Evolutionary conservation across 2,797 vertebrate species (phyloP).

Genomic region (Periophthalmus magnuspinnatus): DNA sequence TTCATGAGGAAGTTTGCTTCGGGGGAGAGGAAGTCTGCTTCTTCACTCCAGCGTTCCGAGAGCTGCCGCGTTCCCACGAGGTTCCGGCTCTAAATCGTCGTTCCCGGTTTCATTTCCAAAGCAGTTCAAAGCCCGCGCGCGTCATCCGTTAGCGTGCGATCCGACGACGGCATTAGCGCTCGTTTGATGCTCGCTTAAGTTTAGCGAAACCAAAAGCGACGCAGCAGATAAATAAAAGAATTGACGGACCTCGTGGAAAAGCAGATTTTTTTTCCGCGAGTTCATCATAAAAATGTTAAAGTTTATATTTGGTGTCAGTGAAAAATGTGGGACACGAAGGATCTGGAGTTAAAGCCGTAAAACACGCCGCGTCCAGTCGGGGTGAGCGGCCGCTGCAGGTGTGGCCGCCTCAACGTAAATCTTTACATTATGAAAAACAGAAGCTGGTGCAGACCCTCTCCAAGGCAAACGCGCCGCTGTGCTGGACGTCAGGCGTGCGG

Average conservation of each 20-base stretch:
- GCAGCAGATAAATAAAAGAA: conserved; percentile 32
- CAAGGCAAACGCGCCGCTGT: background rate
- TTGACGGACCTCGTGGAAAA: conserved; percentile 5
- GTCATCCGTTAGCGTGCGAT: background rate
- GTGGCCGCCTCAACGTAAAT: conserved; percentile 3
- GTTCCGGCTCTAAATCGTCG: conserved; percentile 24
- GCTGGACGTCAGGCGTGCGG: background rate
- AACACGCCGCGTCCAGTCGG: conserved; percentile 8
- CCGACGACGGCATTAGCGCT: conserved; percentile 45
- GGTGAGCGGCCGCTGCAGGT: background rate
- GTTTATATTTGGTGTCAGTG: conserved; percentile 10
- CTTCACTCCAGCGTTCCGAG: conserved; percentile 23
- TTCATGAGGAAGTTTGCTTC: conserved; percentile 13
- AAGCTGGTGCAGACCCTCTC: background rate
- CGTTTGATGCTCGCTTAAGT: conserved; percentile 13
- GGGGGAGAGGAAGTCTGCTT: conserved; percentile 38
- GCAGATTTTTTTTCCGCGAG: conserved; percentile 14
- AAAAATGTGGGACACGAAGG: conserved; percentile 1
- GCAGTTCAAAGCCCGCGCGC: background rate
- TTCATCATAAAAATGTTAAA: conserved; percentile 5
- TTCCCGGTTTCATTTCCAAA: conserved; percentile 13
- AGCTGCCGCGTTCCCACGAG: conserved; percentile 34
- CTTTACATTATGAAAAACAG: background rate
- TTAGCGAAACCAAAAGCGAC: conserved; percentile 39
- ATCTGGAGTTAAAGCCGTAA: background rate